Evolutionary conservation across 2,113 vertebrate species (phyloP).

Genomic region (Nerophis ophidion): DNA sequence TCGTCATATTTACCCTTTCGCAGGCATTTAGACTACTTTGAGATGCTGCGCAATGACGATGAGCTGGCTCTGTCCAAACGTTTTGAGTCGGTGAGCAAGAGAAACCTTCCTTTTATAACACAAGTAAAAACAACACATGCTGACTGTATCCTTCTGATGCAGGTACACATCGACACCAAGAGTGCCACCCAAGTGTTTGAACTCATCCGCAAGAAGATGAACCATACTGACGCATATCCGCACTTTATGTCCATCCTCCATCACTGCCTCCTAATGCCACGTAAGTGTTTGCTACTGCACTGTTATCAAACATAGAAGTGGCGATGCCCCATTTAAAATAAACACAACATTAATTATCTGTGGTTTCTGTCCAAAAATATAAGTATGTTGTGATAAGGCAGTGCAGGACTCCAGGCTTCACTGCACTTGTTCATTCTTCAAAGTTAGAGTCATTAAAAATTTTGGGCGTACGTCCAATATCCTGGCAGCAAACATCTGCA

Average conservation of each 20-base stretch:
- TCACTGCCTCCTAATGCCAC: slow-evolving; percentile 99
- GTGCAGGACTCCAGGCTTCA: slow-evolving; percentile 25
- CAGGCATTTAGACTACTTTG: slow-evolving; percentile 98
- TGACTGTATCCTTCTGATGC: background rate
- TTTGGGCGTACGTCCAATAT: background rate
- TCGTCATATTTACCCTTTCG: too few species aligned
- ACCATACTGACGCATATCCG: slow-evolving; percentile 91
- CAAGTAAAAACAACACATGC: fast-evolving
- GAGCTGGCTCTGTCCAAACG: slow-evolving; percentile 94
- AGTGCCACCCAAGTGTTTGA: slow-evolving; percentile 97
- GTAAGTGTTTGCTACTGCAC: slow-evolving; percentile 71
- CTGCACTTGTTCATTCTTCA: background rate
- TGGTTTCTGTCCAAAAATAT: slow-evolving; percentile 32
- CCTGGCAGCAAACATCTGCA: too few species aligned
- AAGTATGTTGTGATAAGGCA: slow-evolving; percentile 41
- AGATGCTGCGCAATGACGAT: slow-evolving; percentile 98
- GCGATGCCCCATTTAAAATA: slow-evolving; percentile 5
- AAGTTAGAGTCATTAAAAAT: background rate
- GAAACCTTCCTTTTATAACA: background rate
- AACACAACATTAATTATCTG: slow-evolving; percentile 4
- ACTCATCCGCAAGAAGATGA: slow-evolving; percentile 92
- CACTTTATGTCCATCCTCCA: slow-evolving; percentile 98
- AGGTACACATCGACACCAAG: slow-evolving; percentile 97
- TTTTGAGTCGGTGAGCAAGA: slow-evolving; percentile 82
- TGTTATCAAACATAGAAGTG: background rate